These are phyloP conservation scores for Siphlonurus alternatus DNA, from an alignment of 2,888 invertebrate genomes.

Conservation along the genomic window DNA sequence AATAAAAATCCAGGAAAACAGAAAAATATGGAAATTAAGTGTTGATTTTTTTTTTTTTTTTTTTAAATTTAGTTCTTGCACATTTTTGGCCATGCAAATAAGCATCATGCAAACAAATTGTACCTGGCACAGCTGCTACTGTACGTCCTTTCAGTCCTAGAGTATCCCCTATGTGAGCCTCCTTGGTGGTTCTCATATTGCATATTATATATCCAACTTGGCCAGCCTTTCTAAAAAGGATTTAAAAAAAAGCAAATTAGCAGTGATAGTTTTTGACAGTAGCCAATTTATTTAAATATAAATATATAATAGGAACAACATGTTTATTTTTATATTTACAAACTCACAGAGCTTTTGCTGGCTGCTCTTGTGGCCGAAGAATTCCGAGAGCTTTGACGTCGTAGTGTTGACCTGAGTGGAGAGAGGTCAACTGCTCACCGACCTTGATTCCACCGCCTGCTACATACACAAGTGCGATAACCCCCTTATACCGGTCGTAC, in stretches of 20 bases:
- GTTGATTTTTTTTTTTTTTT: neutral
- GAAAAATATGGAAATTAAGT: neutral
- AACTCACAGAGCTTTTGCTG: conserved; percentile 42
- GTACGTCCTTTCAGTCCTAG: conserved; percentile 35
- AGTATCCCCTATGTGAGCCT: conserved; percentile 64
- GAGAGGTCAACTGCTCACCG: conserved; percentile 59
- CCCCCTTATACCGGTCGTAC: conserved; percentile 73
- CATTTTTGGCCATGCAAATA: no score
- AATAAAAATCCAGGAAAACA: neutral
- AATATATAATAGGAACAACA: conserved; percentile 7
- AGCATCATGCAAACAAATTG: no score
- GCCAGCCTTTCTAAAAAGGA: conserved; percentile 45
- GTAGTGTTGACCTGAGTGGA: conserved; percentile 53
- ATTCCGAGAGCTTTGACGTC: conserved; percentile 63
- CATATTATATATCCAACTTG: conserved; percentile 84
- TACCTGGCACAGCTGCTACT: conserved; percentile 40
- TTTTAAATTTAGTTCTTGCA: no score
- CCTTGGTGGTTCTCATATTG: conserved; percentile 55
- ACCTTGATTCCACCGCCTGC: conserved; percentile 54
- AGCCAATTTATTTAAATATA: conserved; percentile 8
- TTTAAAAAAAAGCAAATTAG: no score
- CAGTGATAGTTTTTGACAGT: no score
- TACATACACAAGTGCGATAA: conserved; percentile 57
- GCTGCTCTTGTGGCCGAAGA: conserved; percentile 56
- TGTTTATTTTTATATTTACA: neutral